Percentiles rank a stretch among this genome's conserved stretches.
These are phyloP conservation scores for Lasioglossum albipes DNA, from an alignment of 1,140 invertebrate species.

Conservation along the genomic window DNA sequence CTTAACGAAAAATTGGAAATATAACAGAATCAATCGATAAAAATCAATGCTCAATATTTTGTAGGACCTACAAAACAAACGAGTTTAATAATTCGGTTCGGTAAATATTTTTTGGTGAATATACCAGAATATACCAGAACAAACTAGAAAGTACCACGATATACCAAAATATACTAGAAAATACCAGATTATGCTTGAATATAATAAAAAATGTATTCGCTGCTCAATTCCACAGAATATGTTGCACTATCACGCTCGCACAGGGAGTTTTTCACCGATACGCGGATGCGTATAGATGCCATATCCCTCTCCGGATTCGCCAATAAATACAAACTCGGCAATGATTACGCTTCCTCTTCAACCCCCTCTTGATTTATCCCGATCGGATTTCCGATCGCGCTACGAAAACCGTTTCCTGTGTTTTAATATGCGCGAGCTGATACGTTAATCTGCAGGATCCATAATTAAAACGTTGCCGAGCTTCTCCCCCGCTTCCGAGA, in stretches of 20 bases:
- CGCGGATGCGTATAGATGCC: too few relatives aligned
- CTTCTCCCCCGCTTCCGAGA: too few relatives aligned
- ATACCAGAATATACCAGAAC: too few relatives aligned
- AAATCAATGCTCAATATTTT: too few relatives aligned
- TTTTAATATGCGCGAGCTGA: background rate
- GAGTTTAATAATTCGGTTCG: too few relatives aligned
- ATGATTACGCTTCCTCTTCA: background rate
- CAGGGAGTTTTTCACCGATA: background rate
- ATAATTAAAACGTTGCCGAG: background rate
- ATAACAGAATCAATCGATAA: too few relatives aligned
- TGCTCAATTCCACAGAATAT: background rate
- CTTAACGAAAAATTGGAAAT: too few relatives aligned
- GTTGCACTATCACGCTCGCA: background rate
- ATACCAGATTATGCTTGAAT: too few relatives aligned
- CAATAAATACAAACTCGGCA: conserved; percentile 35
- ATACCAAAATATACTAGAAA: too few relatives aligned
- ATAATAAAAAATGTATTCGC: conserved; percentile 32
- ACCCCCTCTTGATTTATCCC: conserved; percentile 13
- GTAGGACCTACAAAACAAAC: too few relatives aligned
- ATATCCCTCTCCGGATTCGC: background rate
- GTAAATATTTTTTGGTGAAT: too few relatives aligned
- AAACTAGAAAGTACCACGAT: too few relatives aligned
- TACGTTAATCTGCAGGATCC: background rate
- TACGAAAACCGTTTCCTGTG: background rate
- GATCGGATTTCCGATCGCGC: conserved; percentile 17